phyloP scores from a whole-genome alignment of 1,140 invertebrate species.

The Subanguina moxae region DNA sequence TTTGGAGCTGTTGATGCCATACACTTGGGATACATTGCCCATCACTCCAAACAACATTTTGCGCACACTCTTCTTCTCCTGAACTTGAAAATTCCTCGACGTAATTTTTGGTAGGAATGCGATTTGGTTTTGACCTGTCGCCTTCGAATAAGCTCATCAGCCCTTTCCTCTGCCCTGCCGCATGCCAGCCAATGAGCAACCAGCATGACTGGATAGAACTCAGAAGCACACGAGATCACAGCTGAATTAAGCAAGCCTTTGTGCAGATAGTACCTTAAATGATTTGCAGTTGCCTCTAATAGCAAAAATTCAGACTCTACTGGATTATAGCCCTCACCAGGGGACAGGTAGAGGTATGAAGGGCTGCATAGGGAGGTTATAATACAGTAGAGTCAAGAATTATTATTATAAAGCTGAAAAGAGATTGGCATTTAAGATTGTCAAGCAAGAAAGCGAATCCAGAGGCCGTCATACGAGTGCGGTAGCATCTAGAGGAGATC shows the following conservation, averaged over 20 bases:
- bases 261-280: conserved; percentile 59
- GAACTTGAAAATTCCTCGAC: too few relatives aligned
- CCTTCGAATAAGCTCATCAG: conserved; percentile 51
- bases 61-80: conserved; percentile 55
- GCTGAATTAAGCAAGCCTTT: conserved; percentile 54
- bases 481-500: too few relatives aligned
- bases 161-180: conserved; percentile 55
- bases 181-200: conserved; percentile 58
- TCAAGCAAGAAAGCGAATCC: too few relatives aligned
- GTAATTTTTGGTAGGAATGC: background rate
- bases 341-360: too few relatives aligned
- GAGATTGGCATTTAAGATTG: too few relatives aligned
- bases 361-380: too few relatives aligned
- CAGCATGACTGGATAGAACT: conserved; percentile 58
- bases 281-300: background rate
- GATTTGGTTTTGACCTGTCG: conserved; percentile 28
- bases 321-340: too few relatives aligned
- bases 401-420: too few relatives aligned
- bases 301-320: conserved; percentile 17
- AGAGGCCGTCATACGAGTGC: too few relatives aligned
- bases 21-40: conserved; percentile 54
- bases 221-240: conserved; percentile 58
- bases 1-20: conserved; percentile 18
- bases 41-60: conserved; percentile 52
- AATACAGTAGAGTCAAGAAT: too few relatives aligned